Evolutionary conservation across 2,797 vertebrate species (phyloP).

Genomic region (Liparis tanakae): DNA sequence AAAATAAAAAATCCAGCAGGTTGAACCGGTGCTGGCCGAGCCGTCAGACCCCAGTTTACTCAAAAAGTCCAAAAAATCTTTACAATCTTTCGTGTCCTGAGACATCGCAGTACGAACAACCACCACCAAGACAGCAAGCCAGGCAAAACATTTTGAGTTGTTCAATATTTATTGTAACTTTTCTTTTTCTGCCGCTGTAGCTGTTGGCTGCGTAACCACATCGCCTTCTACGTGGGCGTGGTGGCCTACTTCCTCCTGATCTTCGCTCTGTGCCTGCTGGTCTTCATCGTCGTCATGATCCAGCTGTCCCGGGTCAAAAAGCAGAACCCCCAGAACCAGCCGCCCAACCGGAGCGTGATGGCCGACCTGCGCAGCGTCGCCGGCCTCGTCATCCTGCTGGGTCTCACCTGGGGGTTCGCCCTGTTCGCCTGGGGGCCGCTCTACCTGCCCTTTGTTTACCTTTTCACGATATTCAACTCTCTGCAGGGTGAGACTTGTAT

Average conservation of each 20-base stretch:
- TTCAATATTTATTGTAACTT: not conserved
- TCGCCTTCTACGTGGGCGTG: conserved; percentile 90
- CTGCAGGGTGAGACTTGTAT: conserved; percentile 88
- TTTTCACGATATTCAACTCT: conserved; percentile 94
- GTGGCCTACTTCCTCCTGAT: conserved; percentile 92
- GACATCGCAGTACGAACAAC: not conserved
- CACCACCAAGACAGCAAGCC: no score
- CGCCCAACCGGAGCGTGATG: conserved; percentile 86
- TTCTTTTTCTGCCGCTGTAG: conserved; percentile 65
- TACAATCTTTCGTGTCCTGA: not conserved
- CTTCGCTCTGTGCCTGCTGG: conserved; percentile 88
- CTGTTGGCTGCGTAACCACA: conserved; percentile 91
- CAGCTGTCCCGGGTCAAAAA: conserved; percentile 93
- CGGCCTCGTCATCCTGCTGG: conserved; percentile 90
- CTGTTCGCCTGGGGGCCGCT: conserved; percentile 93
- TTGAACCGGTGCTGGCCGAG: not conserved
- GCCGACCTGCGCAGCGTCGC: conserved; percentile 89
- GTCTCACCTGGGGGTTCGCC: conserved; percentile 96
- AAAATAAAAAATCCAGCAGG: not conserved
- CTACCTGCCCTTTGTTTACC: conserved; percentile 89
- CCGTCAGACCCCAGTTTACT: no score
- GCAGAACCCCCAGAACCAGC: conserved; percentile 92
- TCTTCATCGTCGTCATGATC: conserved; percentile 94
- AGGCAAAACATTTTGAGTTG: not conserved
- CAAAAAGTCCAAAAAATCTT: no score